phyloP scores from a whole-genome alignment of 2,797 vertebrate species.

The Rachycentron canadum region DNA sequence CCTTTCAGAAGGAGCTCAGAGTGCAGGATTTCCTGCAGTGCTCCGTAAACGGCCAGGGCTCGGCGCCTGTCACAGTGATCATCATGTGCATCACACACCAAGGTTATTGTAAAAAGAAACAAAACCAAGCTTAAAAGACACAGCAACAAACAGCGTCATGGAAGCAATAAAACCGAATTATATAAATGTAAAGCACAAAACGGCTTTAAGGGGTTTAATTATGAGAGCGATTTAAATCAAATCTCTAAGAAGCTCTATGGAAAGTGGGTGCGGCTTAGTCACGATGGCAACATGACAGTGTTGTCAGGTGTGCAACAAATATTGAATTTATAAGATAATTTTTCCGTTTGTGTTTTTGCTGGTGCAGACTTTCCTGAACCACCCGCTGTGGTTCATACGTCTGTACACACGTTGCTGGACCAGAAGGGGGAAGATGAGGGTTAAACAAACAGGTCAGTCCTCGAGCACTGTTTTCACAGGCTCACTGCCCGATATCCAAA shows the following conservation, averaged over 20 bases:
- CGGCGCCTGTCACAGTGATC: not conserved
- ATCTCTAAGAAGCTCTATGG: not conserved
- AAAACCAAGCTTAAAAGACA: not conserved
- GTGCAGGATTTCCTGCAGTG: conserved; percentile 18
- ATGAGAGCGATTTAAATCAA: not conserved
- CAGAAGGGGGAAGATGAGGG: not conserved
- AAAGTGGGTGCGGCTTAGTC: not conserved
- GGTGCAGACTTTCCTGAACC: not conserved
- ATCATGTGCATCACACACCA: conserved; percentile 6
- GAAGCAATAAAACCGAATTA: not conserved
- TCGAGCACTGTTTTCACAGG: not conserved
- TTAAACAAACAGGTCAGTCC: not conserved
- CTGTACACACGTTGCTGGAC: not conserved
- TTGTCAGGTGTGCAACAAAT: not conserved
- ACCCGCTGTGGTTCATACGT: not conserved
- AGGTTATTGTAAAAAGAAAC: not conserved
- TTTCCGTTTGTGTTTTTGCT: not conserved
- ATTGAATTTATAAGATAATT: not conserved
- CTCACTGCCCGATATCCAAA: not conserved
- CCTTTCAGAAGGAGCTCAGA: conserved; percentile 35
- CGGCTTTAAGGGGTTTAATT: no score
- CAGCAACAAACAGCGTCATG: not conserved
- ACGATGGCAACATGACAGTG: no score
- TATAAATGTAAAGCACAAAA: not conserved
- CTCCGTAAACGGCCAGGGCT: conserved; percentile 29